phyloP scores from a whole-genome alignment of 2,797 vertebrate species.

The Toxotes lorentzi region DNA sequence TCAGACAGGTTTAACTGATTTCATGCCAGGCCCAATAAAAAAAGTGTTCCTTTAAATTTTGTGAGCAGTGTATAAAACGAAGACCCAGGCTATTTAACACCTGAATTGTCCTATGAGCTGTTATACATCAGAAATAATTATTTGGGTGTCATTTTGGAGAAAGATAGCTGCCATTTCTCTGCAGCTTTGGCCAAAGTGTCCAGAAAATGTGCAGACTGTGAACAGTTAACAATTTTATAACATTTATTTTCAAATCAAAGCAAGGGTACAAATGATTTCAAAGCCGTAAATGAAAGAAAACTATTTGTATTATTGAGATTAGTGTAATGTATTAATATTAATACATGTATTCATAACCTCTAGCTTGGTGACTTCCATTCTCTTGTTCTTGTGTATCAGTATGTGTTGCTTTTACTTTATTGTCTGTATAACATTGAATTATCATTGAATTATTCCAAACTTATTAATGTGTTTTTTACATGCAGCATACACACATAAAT shows the following conservation, averaged over 20 bases:
- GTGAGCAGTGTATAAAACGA: slow-evolving; percentile 29
- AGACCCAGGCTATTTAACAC: slow-evolving; percentile 21
- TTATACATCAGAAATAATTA: neutral
- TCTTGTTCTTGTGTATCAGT: neutral
- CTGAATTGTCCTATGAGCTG: slow-evolving; percentile 2
- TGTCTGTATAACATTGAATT: neutral
- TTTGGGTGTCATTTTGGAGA: neutral
- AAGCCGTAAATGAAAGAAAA: neutral
- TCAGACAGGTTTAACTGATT: no score
- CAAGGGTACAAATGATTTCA: neutral
- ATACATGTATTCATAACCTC: neutral
- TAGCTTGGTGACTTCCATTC: neutral
- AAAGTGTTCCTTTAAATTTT: no score
- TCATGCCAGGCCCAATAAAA: no score
- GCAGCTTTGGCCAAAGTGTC: neutral
- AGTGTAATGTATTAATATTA: neutral
- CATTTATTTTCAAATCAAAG: neutral
- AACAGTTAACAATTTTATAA: neutral
- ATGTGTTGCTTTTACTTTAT: neutral
- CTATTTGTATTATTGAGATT: neutral
- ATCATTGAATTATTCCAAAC: no score
- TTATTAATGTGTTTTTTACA: neutral
- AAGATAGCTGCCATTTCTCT: neutral
- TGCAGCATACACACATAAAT: slow-evolving; percentile 3
- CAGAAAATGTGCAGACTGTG: neutral